Percentiles rank a stretch among this genome's conserved stretches.
These are phyloP conservation scores for Sebastes matsubarae DNA, from an alignment of 2,797 vertebrate genomes.

Conservation along the genomic window DNA sequence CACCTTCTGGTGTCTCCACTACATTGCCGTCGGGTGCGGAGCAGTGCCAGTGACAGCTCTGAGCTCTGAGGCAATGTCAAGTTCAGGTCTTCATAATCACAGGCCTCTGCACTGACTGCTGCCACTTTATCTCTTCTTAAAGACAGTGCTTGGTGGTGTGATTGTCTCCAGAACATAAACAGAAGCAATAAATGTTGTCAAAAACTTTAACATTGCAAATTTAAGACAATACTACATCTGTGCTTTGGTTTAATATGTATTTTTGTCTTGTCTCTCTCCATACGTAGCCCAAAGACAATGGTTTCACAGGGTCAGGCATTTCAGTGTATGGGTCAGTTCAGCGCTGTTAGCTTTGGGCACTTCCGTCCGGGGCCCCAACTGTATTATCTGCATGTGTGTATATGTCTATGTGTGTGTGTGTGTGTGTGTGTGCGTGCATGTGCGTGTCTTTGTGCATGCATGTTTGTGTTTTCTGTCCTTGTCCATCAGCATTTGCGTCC, in stretches of 20 bases:
- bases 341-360: conserved; percentile 73
- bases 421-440: not conserved
- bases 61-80: conserved; percentile 26
- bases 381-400: conserved; percentile 64
- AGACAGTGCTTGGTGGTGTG: not conserved
- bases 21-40: not conserved
- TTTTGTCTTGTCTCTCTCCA: conserved; percentile 35
- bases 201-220: not conserved
- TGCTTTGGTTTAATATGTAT: conserved; percentile 29
- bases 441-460: conserved; percentile 26
- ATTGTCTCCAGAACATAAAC: conserved; percentile 2
- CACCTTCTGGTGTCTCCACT: not conserved
- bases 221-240: not conserved
- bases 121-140: not conserved
- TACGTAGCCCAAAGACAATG: conserved; percentile 67
- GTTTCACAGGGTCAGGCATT: conserved; percentile 82
- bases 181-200: not conserved
- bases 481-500: conserved; percentile 54
- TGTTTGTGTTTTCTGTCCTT: conserved; percentile 45
- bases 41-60: not conserved
- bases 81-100: conserved; percentile 18
- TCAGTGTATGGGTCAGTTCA: conserved; percentile 71
- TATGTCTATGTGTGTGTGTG: conserved; percentile 17
- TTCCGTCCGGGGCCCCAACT: conserved; percentile 77
- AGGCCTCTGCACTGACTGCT: not conserved